A percentile compares a stretch with the other conserved stretches of the same genome.
Evolutionary conservation across 2,888 invertebrate species (phyloP).

Genomic region (Eupithecia tripunctaria): DNA sequence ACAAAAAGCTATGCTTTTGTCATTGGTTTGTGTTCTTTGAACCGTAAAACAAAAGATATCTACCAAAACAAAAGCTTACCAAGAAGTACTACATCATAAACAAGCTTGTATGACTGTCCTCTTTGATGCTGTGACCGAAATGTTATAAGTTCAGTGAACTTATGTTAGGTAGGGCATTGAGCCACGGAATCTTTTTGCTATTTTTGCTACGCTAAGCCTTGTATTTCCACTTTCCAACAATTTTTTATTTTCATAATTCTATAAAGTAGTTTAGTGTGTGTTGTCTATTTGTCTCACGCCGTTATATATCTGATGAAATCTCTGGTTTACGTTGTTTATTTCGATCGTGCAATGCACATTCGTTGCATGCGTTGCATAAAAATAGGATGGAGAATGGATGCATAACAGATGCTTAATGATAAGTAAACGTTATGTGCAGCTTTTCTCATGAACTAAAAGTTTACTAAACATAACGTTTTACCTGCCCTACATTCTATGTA

Average conservation of each 20-base stretch:
- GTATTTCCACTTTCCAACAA: background rate
- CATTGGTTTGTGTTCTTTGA: background rate
- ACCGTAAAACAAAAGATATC: slow-evolving; percentile 8
- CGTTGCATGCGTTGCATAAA: background rate
- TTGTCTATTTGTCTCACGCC: background rate
- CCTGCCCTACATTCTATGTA: background rate
- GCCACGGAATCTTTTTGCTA: background rate
- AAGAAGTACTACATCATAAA: slow-evolving; percentile 3
- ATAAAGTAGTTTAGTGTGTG: background rate
- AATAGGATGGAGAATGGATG: no score
- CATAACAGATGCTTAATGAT: background rate
- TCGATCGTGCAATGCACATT: background rate
- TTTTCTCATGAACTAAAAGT: background rate
- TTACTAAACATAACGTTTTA: background rate
- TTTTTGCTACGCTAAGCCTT: background rate
- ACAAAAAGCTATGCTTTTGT: background rate
- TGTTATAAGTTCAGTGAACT: slow-evolving; percentile 7
- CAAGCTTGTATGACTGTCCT: slow-evolving; percentile 7
- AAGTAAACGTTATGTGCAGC: background rate
- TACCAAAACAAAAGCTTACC: slow-evolving; percentile 6
- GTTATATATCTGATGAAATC: background rate
- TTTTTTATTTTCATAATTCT: background rate
- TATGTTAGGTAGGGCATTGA: background rate
- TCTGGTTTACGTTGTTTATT: background rate
- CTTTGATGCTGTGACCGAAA: background rate